phyloP scores from a whole-genome alignment of 2,113 vertebrate genomes.

The Meleagris gallopavo region DNA sequence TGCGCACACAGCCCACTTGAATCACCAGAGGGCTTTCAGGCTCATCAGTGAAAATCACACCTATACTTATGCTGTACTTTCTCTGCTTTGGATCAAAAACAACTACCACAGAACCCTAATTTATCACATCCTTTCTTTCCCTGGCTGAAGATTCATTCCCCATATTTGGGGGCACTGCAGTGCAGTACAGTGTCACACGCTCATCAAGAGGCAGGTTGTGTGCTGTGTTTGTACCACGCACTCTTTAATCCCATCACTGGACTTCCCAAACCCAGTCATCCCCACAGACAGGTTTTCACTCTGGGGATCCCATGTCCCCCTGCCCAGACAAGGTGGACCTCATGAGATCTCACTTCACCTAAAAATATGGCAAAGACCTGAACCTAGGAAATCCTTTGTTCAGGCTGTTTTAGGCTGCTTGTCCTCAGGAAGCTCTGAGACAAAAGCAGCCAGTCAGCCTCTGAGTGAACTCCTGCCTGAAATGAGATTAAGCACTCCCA shows the following conservation, averaged over 20 bases:
- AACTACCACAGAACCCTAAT: background rate
- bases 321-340: background rate
- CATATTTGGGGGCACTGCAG: background rate
- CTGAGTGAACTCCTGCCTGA: background rate
- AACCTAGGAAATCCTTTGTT: background rate
- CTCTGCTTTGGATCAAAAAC: background rate
- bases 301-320: background rate
- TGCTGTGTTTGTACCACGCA: background rate
- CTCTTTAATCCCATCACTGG: accelerated
- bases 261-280: background rate
- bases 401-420: background rate
- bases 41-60: background rate
- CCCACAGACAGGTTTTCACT: background rate
- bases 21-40: background rate
- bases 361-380: background rate
- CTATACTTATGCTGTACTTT: background rate
- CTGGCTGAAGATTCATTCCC: background rate
- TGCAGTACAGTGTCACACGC: background rate
- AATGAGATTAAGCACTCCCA: background rate
- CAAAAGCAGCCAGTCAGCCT: background rate
- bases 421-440: background rate
- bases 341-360: background rate
- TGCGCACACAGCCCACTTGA: background rate
- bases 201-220: background rate
- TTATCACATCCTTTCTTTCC: background rate